Evolutionary conservation across 1,140 invertebrate genomes (phyloP).

Genomic region (Nomia melanderi): DNA sequence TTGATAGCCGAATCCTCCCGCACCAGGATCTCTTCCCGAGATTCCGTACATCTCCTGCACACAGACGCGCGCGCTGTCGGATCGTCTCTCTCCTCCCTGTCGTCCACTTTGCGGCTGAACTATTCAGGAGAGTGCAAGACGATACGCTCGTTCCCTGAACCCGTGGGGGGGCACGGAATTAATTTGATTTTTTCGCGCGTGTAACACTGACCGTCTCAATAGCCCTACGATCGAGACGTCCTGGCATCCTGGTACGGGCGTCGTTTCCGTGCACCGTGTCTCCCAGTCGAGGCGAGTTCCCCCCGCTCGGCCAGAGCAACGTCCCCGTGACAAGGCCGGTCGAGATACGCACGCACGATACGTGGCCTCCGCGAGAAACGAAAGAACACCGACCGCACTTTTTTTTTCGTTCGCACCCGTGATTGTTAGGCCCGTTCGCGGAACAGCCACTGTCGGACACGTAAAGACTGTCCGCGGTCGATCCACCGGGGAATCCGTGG

Average conservation of each 20-base stretch:
- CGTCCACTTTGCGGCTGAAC: too few relatives aligned
- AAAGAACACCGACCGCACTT: slow-evolving; percentile 41
- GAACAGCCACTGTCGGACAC: neutral
- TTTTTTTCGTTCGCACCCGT: slow-evolving; percentile 40
- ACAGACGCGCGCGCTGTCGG: slow-evolving; percentile 23
- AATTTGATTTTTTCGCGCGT: slow-evolving; percentile 29
- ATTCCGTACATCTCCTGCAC: slow-evolving; percentile 58
- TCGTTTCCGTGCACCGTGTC: slow-evolving; percentile 44
- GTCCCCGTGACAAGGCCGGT: slow-evolving; percentile 9
- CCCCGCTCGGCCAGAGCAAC: neutral
- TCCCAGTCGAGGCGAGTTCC: neutral
- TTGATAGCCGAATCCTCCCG: slow-evolving; percentile 49
- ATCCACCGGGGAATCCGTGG: neutral
- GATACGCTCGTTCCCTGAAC: too few relatives aligned
- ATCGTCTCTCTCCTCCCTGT: neutral
- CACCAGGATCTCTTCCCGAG: slow-evolving; percentile 47
- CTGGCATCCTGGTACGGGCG: slow-evolving; percentile 51
- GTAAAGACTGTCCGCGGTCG: neutral
- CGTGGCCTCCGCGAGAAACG: slow-evolving; percentile 38
- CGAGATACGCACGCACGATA: slow-evolving; percentile 20
- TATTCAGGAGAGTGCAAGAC: too few relatives aligned
- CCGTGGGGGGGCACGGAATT: slow-evolving; percentile 27
- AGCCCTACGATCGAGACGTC: slow-evolving; percentile 18
- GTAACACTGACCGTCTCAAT: slow-evolving; percentile 35
- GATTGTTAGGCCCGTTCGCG: slow-evolving; percentile 30